phyloP scores from a whole-genome alignment of 2,113 vertebrate genomes.

The Asarcornis scutulata region DNA sequence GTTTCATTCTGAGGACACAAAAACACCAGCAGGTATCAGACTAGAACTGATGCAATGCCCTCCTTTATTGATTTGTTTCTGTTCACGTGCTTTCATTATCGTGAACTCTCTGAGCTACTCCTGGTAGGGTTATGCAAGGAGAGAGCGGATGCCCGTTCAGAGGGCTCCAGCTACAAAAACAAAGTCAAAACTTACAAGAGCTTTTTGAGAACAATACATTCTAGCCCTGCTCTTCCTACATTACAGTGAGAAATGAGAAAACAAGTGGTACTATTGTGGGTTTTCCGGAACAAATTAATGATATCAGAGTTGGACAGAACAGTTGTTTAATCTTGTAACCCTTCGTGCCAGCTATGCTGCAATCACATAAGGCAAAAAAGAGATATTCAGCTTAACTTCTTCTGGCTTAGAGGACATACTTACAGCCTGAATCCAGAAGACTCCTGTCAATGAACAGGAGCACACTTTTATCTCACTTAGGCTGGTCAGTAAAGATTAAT shows the following conservation, averaged over 20 bases:
- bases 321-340: neutral
- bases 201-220: neutral
- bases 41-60: neutral
- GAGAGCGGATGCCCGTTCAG: accelerated
- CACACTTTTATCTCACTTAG: neutral
- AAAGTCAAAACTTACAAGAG: neutral
- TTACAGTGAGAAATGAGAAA: neutral
- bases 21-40: neutral
- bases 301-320: neutral
- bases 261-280: neutral
- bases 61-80: neutral
- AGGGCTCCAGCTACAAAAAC: neutral
- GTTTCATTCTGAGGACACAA: neutral
- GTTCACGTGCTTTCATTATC: neutral
- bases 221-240: neutral
- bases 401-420: neutral
- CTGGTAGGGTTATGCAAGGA: neutral
- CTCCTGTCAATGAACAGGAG: neutral
- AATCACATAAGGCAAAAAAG: neutral
- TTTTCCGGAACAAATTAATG: neutral
- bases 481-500: neutral
- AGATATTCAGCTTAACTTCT: neutral
- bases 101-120: neutral
- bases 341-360: neutral
- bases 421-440: neutral